Conservation (phyloP, 2,113 vertebrate species). For the Paramormyrops kingsleyae region DNA sequence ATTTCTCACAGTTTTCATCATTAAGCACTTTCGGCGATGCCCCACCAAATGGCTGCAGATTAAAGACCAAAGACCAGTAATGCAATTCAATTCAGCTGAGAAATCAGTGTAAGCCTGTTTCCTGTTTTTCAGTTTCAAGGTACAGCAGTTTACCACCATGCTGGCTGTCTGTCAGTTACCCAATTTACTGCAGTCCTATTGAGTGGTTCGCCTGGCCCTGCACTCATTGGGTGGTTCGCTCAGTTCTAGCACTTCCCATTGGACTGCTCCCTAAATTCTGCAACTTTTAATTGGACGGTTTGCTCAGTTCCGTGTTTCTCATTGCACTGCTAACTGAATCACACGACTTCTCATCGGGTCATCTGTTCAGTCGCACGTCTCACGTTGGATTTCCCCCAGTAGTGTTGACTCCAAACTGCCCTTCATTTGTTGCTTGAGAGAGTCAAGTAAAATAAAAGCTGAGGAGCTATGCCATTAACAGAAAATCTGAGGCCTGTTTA, state of each 20-base stretch:
- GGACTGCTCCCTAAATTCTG: background rate
- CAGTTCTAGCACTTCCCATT: background rate
- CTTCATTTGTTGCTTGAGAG: background rate
- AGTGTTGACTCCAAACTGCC: background rate
- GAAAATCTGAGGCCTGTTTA: background rate
- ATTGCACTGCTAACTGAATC: background rate
- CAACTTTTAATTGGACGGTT: background rate
- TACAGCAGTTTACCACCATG: background rate
- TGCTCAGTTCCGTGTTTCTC: background rate
- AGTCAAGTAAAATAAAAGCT: background rate
- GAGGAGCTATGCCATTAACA: background rate
- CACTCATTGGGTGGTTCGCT: background rate
- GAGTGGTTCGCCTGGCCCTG: background rate
- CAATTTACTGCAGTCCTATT: background rate
- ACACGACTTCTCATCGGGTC: background rate
- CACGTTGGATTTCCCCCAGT: background rate
- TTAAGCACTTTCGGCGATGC: background rate
- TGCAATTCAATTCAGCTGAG: background rate
- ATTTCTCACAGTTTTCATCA: slow-evolving; percentile 2
- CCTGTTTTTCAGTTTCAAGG: background rate
- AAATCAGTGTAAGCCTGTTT: background rate
- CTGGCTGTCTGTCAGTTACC: background rate
- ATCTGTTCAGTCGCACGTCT: background rate
- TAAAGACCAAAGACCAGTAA: background rate
- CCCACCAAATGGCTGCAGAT: background rate